Evolutionary conservation across 2,888 invertebrate genomes (phyloP), one percentile per base, ranked within the genome.

Genomic region (Apotomis betuletana): DNA sequence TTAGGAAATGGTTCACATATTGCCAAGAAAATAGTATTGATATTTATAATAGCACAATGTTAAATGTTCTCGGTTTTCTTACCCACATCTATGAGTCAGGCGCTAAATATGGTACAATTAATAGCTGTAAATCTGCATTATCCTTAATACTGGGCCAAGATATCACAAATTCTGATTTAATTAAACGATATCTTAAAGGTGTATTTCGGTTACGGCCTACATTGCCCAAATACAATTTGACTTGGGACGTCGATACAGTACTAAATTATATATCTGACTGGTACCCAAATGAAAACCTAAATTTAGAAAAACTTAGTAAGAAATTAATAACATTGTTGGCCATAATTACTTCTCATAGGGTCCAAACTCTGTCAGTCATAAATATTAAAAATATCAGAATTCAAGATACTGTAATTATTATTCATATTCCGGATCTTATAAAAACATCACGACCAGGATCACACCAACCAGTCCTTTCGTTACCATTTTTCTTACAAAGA

Each of bases 1-100:
- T 71, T 3, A 75, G 70, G 52, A 15, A 57, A 44, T 76, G 78
- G 77, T 74, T 65, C 41, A 5, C 57, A 9, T 75, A 27, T 46
- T 70, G 60, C 44, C 15, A 51, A 15, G 13, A 57, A n/a, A 57
- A 58, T 5, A 36, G n/a, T n/a, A 15, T 52, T 49, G n/a, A 70
- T 54, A 3, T n/a, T 63, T 74, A 51, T 55, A n/a, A 12, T 5
- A 52, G 57, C 0, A 49, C 61, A 10, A 27, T 57, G 27, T 44
- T 59, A 5, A 38, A 54, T 5, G n/a, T 75, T 8, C 46, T 59
- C 3, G 75, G 5, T 15, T 15, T 74, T 57, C 55, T 69, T 54
- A 10, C 76, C 6, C 46, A 76, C 5, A 4, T 15, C 3, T 69
- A 36, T 61, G 8, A 69, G 0, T 12, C 8, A 13, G 69, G 71